Conservation (phyloP, 1,140 invertebrate species). For the Apis cerana region DNA sequence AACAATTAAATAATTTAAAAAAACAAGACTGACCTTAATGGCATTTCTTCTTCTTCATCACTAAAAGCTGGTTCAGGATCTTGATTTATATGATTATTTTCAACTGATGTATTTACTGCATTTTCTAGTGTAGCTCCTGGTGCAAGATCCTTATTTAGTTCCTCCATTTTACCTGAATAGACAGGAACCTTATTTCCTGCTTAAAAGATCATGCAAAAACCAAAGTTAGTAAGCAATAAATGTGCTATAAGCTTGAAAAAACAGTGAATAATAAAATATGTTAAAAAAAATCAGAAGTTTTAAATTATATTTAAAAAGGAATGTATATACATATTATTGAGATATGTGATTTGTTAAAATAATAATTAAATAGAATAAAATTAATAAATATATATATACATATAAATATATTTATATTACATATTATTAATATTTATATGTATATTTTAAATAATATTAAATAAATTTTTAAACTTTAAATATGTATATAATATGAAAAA, state of each 20-base stretch:
- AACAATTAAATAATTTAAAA: not conserved
- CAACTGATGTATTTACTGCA: conserved; percentile 65
- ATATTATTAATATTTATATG: not conserved
- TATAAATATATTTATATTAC: not conserved
- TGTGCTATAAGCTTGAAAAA: conserved; percentile 63
- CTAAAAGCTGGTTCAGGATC: conserved; percentile 88
- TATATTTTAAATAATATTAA: not conserved
- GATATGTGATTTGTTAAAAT: conserved; percentile 1
- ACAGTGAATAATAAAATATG: conserved; percentile 53
- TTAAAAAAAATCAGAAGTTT: conserved; percentile 9
- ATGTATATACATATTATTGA: too few relatives aligned
- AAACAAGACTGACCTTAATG: conserved; percentile 70
- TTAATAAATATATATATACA: not conserved
- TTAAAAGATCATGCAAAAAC: conserved; percentile 74
- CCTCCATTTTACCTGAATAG: conserved; percentile 81
- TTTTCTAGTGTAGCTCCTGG: conserved; percentile 78
- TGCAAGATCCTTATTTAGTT: conserved; percentile 82
- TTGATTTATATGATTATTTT: conserved; percentile 81
- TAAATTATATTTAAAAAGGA: not conserved
- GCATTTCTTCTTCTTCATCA: conserved; percentile 88
- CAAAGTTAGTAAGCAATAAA: conserved; percentile 76
- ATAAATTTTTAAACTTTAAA: not conserved
- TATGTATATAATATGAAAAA: not conserved
- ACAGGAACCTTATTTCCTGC: conserved; percentile 79
- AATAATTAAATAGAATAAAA: conserved; percentile 10